These are phyloP conservation scores for Epinephelus coioides DNA, from an alignment of 2,797 vertebrate genomes.

Conservation along the genomic window DNA sequence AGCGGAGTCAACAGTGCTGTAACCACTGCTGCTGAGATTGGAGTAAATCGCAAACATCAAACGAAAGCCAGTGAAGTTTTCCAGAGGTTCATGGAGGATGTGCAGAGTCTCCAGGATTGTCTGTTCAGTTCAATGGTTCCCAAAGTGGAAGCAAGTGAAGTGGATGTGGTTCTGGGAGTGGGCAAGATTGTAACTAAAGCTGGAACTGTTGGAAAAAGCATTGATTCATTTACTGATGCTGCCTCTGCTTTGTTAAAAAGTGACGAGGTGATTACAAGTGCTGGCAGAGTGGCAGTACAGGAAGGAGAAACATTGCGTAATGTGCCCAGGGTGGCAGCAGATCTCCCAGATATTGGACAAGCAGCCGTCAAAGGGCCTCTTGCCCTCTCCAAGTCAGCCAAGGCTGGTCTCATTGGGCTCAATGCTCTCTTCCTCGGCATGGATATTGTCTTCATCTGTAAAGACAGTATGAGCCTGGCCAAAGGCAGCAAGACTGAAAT, in stretches of 20 bases:
- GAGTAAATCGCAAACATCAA: conserved; percentile 63
- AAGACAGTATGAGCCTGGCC: conserved; percentile 78
- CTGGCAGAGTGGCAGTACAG: conserved; percentile 49
- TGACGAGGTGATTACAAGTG: conserved; percentile 45
- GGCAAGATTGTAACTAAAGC: neutral
- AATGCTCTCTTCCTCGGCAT: conserved; percentile 81
- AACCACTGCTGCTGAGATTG: conserved; percentile 70
- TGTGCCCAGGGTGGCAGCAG: conserved; percentile 67
- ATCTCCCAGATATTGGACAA: conserved; percentile 80
- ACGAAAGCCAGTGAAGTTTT: conserved; percentile 63
- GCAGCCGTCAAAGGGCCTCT: conserved; percentile 69
- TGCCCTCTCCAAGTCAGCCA: conserved; percentile 62
- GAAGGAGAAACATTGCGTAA: conserved; percentile 65
- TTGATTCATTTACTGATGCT: conserved; percentile 56
- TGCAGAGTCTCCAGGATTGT: conserved; percentile 59
- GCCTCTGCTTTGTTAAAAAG: conserved; percentile 46
- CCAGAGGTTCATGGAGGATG: conserved; percentile 75
- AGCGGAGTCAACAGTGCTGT: conserved; percentile 70
- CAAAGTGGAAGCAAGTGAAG: neutral
- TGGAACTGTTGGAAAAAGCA: conserved; percentile 25
- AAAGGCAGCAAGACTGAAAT: conserved; percentile 74
- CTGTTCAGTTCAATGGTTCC: conserved; percentile 44
- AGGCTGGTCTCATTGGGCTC: conserved; percentile 67
- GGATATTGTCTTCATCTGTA: conserved; percentile 82
- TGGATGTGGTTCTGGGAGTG: neutral